Base-by-base conservation (phyloP, 2,888 invertebrate species). In the Crepidodera aurea region DNA sequence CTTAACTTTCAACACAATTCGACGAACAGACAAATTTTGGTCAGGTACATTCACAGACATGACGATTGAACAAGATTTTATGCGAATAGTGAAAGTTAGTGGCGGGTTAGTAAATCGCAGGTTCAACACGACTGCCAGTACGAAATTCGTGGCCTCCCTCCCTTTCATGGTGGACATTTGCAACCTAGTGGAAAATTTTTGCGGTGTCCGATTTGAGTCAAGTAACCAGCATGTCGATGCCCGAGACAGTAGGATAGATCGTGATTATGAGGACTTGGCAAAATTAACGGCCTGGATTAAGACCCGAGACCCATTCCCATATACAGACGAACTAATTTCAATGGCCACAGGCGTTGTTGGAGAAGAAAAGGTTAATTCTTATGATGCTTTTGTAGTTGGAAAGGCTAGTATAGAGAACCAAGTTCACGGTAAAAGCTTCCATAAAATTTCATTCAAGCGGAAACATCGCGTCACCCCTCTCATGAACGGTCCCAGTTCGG, bases 1-100 rank as follows among this genome's bases (percentile, higher is more conserved):
- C n/a, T n/a, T n/a, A n/a, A n/a, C n/a, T n/a, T n/a, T n/a, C 15
- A 46, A 46, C 25, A 46, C 27, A 25, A 13, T 46, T 3, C 16
- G 46, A 13, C 46, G 46, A n/a, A 46, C 46, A 46, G 46, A 46
- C 3, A 46, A 46, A 46, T 46, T 46, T 46, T 46, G 46, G 46
- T 46, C 46, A 13, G 27, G 46, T 2, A 27, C 27, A n/a, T 46
- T 46, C n/a, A 46, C 46, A 10, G 6, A 46, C 27, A 46, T 46
- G 27, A 25, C 40, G 40, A 40, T 16, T 15, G 40, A 40, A 40
- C 40, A 40, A 40, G 40, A 40, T 10, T 18, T 15, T 2, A 40
- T 40, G 18, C 7, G 40, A 40, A 40, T 40, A 15, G 40, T 40
- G 7, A 40, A 40, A 16, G 40, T 40, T 40, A 7, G 40, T 18